Evolutionary conservation across 2,113 vertebrate species (phyloP).

Genomic region (Chloroceryle aenea): DNA sequence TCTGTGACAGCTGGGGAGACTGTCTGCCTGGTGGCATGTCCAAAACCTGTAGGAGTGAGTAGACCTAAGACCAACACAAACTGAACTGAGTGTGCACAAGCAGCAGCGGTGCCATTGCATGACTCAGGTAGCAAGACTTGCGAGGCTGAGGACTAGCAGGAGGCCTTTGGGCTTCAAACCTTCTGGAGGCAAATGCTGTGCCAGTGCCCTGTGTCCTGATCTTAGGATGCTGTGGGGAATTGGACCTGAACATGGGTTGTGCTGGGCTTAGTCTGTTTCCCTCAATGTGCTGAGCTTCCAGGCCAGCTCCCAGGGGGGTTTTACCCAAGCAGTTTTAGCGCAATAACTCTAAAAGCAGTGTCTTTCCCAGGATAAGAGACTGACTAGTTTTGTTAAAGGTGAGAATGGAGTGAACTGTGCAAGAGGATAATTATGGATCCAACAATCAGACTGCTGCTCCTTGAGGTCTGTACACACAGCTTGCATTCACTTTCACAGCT

Average conservation of each 20-base stretch:
- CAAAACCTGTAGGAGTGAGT: background rate
- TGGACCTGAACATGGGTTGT: background rate
- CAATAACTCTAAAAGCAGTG: background rate
- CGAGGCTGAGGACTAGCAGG: background rate
- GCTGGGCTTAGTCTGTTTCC: background rate
- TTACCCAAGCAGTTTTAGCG: background rate
- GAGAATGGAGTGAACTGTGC: background rate
- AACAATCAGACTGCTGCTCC: background rate
- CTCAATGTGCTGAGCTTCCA: too few species aligned
- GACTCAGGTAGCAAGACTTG: background rate
- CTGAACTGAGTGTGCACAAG: too few species aligned
- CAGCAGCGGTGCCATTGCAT: accelerated
- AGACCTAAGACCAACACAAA: background rate
- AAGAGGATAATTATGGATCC: background rate
- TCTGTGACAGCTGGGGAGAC: background rate
- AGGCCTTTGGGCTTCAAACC: background rate
- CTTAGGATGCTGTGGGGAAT: background rate
- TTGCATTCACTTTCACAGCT: background rate
- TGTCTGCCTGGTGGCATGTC: background rate
- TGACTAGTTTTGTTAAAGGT: background rate
- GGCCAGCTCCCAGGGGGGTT: background rate
- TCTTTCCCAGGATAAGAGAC: background rate
- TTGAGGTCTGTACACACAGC: accelerated
- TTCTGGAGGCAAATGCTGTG: background rate
- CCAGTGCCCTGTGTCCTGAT: background rate